Evolutionary conservation across 2,888 invertebrate genomes (phyloP).

Genomic region (Drosophila robusta): DNA sequence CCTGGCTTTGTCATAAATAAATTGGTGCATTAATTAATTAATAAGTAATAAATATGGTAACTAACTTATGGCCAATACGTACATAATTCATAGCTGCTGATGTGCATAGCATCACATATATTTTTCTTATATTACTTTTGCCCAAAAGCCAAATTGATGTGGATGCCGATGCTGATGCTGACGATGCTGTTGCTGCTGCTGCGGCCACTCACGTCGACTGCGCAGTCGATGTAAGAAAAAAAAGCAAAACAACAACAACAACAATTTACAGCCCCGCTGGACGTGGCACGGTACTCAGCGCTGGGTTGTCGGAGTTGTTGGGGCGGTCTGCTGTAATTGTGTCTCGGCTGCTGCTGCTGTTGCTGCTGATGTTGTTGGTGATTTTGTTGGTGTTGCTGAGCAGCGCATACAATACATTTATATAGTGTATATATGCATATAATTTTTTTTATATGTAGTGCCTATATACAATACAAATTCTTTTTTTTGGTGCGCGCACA

Average conservation of each 20-base stretch:
- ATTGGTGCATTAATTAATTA: slow-evolving; percentile 5
- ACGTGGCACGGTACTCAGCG: slow-evolving; percentile 35
- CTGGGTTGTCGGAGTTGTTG: slow-evolving; percentile 39
- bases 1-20: slow-evolving; percentile 1
- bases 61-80: slow-evolving; percentile 68
- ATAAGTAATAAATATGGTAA: slow-evolving; percentile 18
- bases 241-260: slow-evolving; percentile 32
- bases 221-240: slow-evolving; percentile 39
- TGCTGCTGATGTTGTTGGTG: slow-evolving; percentile 14
- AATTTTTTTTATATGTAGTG: slow-evolving; percentile 47
- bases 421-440: slow-evolving; percentile 47
- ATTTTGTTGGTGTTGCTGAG: slow-evolving; percentile 34
- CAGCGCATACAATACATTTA: slow-evolving; percentile 41
- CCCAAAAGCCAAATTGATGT: slow-evolving; percentile 75
- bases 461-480: slow-evolving; percentile 55
- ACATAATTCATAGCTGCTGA: slow-evolving; percentile 85
- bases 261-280: slow-evolving; percentile 34
- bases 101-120: slow-evolving; percentile 85
- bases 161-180: slow-evolving; percentile 24
- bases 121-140: slow-evolving; percentile 79
- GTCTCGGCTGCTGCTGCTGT: slow-evolving; percentile 37
- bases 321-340: slow-evolving; percentile 58
- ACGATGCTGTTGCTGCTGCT: slow-evolving; percentile 19
- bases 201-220: slow-evolving; percentile 38
- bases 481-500: slow-evolving; percentile 58